A percentile compares a stretch with the other conserved stretches of the same genome.
Evolutionary conservation across 2,113 vertebrate species (phyloP).

Genomic region (Apteryx owenii): DNA sequence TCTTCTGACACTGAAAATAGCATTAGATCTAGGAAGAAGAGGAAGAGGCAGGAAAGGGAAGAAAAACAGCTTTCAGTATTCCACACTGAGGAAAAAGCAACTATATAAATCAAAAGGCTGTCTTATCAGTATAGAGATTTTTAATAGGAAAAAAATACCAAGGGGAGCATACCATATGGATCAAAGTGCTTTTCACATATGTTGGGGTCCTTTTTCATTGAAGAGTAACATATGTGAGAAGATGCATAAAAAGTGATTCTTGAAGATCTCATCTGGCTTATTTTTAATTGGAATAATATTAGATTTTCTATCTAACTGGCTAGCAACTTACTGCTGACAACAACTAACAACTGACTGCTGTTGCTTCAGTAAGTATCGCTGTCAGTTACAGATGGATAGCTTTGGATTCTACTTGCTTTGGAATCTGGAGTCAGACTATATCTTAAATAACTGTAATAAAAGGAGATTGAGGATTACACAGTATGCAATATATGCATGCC

Average conservation of each 20-base stretch:
- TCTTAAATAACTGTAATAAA: background rate
- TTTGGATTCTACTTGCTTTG: background rate
- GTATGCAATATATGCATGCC: background rate
- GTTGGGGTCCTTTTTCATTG: slow-evolving; percentile 33
- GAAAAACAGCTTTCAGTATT: slow-evolving; percentile 33
- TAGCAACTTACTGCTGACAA: background rate
- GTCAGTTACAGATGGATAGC: background rate
- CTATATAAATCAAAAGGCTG: slow-evolving; percentile 53
- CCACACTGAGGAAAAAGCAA: background rate
- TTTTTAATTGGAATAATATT: slow-evolving; percentile 65
- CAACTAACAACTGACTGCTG: background rate
- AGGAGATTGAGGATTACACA: background rate
- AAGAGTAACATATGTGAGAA: slow-evolving; percentile 55
- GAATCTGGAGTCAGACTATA: background rate
- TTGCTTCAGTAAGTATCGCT: background rate
- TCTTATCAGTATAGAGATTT: slow-evolving; percentile 33
- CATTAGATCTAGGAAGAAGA: background rate
- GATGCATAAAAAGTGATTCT: slow-evolving; percentile 38
- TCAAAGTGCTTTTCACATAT: slow-evolving; percentile 63
- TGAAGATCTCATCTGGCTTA: slow-evolving; percentile 53
- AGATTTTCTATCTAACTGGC: slow-evolving; percentile 2
- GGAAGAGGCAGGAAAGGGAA: background rate
- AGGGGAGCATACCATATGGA: slow-evolving; percentile 44
- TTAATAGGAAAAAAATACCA: slow-evolving; percentile 59
- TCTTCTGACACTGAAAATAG: slow-evolving; percentile 4